phyloP scores from a whole-genome alignment of 2,113 vertebrate species.

The Ahaetulla prasina region DNA sequence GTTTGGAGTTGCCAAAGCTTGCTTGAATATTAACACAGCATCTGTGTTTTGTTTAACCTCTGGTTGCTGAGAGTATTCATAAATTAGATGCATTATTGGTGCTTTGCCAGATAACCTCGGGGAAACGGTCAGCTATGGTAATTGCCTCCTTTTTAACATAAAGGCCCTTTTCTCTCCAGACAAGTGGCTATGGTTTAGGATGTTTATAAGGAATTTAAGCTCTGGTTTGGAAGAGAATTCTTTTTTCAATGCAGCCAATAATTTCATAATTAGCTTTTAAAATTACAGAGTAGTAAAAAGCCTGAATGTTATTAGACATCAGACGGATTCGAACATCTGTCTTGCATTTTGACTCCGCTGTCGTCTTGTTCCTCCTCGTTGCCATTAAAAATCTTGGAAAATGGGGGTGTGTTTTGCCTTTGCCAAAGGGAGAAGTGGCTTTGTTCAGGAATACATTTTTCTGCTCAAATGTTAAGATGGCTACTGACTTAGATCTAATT shows the following conservation, averaged over 20 bases:
- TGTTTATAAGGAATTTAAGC: slow-evolving; percentile 38
- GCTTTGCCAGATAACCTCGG: neutral
- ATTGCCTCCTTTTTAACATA: neutral
- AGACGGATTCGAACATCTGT: slow-evolving; percentile 43
- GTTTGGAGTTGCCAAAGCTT: slow-evolving; percentile 39
- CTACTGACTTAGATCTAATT: neutral
- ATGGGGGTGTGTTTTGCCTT: slow-evolving; percentile 29
- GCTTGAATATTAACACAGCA: slow-evolving; percentile 39
- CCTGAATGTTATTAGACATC: slow-evolving; percentile 44
- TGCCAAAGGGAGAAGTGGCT: neutral
- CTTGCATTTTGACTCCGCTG: slow-evolving; percentile 43
- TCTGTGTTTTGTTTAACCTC: slow-evolving; percentile 49
- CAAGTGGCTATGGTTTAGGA: slow-evolving; percentile 29
- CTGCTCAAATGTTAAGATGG: neutral
- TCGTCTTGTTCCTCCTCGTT: slow-evolving; percentile 29
- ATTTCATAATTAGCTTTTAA: slow-evolving; percentile 66
- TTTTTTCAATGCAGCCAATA: slow-evolving; percentile 38
- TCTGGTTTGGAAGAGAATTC: slow-evolving; percentile 49
- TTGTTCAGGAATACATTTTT: neutral
- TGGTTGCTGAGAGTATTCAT: slow-evolving; percentile 36
- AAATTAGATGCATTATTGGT: slow-evolving; percentile 6
- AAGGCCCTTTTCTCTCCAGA: slow-evolving; percentile 30
- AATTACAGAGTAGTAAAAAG: slow-evolving; percentile 62
- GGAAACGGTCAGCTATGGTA: slow-evolving; percentile 9
- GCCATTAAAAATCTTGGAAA: slow-evolving; percentile 6